Conservation (phyloP, 2,113 vertebrate species). For the Corythoichthys haematopterus region DNA sequence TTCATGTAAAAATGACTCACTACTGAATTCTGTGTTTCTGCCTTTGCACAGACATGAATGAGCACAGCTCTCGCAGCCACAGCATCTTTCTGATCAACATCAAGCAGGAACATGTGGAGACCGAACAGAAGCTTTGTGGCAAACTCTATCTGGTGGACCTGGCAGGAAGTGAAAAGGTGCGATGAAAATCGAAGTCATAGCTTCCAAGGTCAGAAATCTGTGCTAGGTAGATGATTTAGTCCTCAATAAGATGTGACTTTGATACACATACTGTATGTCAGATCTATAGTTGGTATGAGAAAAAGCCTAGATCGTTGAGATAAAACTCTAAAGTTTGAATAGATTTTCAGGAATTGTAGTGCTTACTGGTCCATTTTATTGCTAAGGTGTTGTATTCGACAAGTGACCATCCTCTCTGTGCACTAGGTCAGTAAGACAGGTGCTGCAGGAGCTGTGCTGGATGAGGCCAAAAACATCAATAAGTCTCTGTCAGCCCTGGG, state of each 20-base stretch:
- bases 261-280: too few species aligned
- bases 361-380: background rate
- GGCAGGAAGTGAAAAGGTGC: constrained; percentile 88
- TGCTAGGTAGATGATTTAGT: background rate
- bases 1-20: background rate
- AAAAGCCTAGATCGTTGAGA: background rate
- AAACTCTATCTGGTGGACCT: constrained; percentile 89
- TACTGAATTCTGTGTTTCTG: background rate
- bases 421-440: constrained; percentile 87
- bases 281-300: background rate
- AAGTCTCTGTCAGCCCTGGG: constrained; percentile 90
- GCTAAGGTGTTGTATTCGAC: background rate
- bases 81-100: constrained; percentile 94
- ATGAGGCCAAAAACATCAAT: constrained; percentile 94
- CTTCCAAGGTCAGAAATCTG: background rate
- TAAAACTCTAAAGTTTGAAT: background rate
- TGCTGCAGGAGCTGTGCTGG: constrained; percentile 83
- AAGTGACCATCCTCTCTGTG: background rate
- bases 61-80: constrained; percentile 89
- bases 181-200: background rate
- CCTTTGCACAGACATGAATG: constrained; percentile 81
- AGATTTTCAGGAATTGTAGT: background rate
- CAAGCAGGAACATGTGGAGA: constrained; percentile 89
- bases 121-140: constrained; percentile 85
- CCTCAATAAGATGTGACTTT: too few species aligned